Evolutionary conservation across 2,797 vertebrate genomes (phyloP).

Genomic region (Alosa sapidissima): DNA sequence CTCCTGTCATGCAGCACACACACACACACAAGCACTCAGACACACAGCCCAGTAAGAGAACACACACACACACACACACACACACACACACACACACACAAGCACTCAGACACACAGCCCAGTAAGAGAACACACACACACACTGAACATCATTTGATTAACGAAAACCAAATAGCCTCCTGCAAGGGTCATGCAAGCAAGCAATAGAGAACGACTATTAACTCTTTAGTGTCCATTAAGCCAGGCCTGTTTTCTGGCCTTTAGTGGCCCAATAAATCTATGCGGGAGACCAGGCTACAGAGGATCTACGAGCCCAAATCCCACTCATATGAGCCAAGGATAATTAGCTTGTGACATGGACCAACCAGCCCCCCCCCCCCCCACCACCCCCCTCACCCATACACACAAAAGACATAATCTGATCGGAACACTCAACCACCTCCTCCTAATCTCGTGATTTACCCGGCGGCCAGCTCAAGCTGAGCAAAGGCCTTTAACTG

Average conservation of each 20-base stretch:
- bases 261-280: constrained; percentile 18
- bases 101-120: not conserved
- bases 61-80: constrained; percentile 2
- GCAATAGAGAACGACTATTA: constrained; percentile 9
- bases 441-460: constrained; percentile 51
- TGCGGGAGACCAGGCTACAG: not conserved
- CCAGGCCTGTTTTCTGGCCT: not conserved
- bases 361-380: constrained; percentile 33
- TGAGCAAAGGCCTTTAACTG: constrained; percentile 35
- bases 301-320: constrained; percentile 24
- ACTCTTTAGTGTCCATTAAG: not conserved
- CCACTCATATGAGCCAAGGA: constrained; percentile 35
- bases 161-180: not conserved
- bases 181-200: not conserved
- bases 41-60: not conserved
- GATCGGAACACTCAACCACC: constrained; percentile 41
- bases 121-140: not conserved
- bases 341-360: constrained; percentile 44
- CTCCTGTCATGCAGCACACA: not conserved
- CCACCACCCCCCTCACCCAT: not conserved
- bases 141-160: not conserved
- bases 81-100: constrained; percentile 17
- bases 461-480: constrained; percentile 33
- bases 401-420: constrained; percentile 47
- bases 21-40: not conserved